Percentiles rank a stretch among this genome's conserved stretches.
phyloP scores from a whole-genome alignment of 1,140 invertebrate genomes.

The Armadillidium nasatum region DNA sequence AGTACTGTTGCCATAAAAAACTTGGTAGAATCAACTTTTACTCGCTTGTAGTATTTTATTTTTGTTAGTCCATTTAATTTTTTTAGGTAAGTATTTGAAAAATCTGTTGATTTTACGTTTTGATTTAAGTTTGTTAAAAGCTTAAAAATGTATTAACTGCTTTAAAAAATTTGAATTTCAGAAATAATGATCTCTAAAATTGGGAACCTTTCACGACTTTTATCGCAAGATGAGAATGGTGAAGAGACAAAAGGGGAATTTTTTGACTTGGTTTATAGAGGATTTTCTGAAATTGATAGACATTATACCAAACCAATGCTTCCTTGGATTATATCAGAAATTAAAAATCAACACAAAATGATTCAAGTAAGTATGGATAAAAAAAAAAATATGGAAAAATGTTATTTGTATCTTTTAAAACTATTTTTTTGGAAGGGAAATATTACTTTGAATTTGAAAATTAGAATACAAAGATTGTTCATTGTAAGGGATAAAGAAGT shows the following conservation, averaged over 20 bases:
- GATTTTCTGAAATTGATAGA: conserved; percentile 39
- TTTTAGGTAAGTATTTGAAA: no score
- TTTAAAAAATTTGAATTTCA: no score
- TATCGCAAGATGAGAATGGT: background rate
- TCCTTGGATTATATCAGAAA: conserved; percentile 43
- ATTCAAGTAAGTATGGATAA: conserved; percentile 27
- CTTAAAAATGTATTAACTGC: no score
- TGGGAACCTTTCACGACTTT: background rate
- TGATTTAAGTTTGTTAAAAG: no score
- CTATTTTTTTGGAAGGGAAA: background rate
- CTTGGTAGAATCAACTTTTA: no score
- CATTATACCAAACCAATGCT: conserved; percentile 43
- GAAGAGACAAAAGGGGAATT: background rate
- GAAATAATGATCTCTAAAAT: background rate
- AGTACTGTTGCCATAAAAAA: no score
- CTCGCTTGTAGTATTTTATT: no score
- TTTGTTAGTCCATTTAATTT: no score
- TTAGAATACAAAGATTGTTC: background rate
- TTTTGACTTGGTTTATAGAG: conserved; percentile 36
- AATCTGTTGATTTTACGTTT: no score
- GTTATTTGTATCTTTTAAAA: background rate
- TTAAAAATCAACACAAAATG: conserved; percentile 41
- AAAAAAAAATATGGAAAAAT: background rate
- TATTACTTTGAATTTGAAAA: background rate
- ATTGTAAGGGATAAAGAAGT: background rate